Conservation (phyloP, 2,797 vertebrate genomes). For the Rousettus madagascariensis region DNA sequence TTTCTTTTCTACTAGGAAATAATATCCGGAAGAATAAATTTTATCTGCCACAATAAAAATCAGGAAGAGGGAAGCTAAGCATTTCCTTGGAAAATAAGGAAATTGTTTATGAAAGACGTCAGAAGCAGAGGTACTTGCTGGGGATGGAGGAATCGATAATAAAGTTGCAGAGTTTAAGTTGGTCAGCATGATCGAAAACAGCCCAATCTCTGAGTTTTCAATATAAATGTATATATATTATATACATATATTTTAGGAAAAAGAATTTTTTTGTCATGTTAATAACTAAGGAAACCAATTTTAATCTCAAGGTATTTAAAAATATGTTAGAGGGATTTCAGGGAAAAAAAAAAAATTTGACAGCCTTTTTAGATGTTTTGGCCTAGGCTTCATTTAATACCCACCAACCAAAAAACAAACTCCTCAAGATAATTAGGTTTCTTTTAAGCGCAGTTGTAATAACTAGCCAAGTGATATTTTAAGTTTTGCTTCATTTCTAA, state of each 20-base stretch:
- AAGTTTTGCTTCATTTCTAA: constrained; percentile 69
- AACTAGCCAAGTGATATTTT: constrained; percentile 36
- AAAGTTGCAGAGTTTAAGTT: not conserved
- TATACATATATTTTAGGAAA: not conserved
- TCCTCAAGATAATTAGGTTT: constrained; percentile 46
- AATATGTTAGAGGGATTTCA: not conserved
- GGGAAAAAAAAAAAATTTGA: not conserved
- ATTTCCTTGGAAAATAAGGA: constrained; percentile 37
- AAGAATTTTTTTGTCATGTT: not conserved
- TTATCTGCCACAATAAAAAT: not conserved
- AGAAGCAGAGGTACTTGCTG: not conserved
- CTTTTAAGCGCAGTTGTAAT: constrained; percentile 49
- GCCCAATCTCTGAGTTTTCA: not conserved
- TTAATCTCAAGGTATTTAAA: constrained; percentile 6
- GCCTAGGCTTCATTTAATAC: constrained; percentile 30
- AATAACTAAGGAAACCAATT: constrained; percentile 12
- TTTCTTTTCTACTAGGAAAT: constrained; percentile 63
- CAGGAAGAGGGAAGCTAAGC: not conserved
- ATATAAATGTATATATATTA: no score
- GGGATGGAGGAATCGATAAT: not conserved
- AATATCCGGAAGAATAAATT: not conserved
- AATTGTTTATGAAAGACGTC: not conserved
- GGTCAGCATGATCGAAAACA: not conserved
- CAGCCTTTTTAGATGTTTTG: constrained; percentile 10
- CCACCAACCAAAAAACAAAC: not conserved